These are phyloP conservation scores for Strigamia maritima DNA, from an alignment of 2,888 invertebrate genomes.

Conservation along the genomic window DNA sequence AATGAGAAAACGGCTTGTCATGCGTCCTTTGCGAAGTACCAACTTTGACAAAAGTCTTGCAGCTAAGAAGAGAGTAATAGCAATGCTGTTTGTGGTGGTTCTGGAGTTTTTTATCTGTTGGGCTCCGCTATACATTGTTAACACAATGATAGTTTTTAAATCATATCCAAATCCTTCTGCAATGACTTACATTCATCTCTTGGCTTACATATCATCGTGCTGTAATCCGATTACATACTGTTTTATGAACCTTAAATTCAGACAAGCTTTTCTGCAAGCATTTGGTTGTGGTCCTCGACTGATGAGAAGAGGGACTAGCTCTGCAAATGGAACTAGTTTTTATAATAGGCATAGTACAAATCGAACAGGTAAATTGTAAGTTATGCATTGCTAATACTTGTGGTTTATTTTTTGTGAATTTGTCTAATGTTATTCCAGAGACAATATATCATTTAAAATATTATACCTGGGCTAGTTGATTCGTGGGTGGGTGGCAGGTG, in stretches of 20 bases:
- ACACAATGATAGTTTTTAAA: constrained; percentile 60
- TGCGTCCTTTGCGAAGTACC: constrained; percentile 64
- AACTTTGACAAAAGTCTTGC: constrained; percentile 74
- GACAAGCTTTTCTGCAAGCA: constrained; percentile 62
- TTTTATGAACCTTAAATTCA: constrained; percentile 65
- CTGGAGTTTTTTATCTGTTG: constrained; percentile 68
- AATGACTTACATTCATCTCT: constrained; percentile 59
- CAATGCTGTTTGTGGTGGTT: constrained; percentile 66
- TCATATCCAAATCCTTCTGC: constrained; percentile 55
- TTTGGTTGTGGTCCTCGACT: constrained; percentile 56
- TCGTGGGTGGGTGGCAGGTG: too few species aligned
- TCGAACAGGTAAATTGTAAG: constrained; percentile 23
- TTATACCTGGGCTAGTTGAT: too few species aligned
- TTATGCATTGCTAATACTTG: neutral
- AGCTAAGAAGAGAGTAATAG: constrained; percentile 69
- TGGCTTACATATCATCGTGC: constrained; percentile 63
- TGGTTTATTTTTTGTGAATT: neutral
- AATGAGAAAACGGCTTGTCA: constrained; percentile 1
- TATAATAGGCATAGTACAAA: constrained; percentile 38
- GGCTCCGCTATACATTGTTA: constrained; percentile 64
- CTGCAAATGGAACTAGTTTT: constrained; percentile 38
- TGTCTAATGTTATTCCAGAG: too few species aligned
- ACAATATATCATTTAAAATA: too few species aligned
- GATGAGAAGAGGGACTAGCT: neutral
- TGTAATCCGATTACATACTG: constrained; percentile 69